A percentile compares a stretch with the other conserved stretches of the same genome.
phyloP scores from a whole-genome alignment of 2,797 vertebrate species.

The Pogoniulus pusillus region DNA sequence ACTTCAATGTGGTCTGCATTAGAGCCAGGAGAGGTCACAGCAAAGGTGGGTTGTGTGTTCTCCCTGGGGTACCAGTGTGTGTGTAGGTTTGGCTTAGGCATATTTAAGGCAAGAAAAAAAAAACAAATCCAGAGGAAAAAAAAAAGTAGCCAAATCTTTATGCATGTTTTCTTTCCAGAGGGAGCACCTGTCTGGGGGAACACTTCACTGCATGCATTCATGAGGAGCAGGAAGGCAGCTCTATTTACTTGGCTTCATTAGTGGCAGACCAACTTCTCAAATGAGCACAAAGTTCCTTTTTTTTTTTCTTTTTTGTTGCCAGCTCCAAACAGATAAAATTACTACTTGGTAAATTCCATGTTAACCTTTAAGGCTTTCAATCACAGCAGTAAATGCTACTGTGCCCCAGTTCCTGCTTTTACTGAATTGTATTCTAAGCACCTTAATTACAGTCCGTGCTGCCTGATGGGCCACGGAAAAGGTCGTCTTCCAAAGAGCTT shows the following conservation, averaged over 20 bases:
- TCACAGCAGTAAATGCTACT: conserved; percentile 48
- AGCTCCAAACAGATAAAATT: conserved; percentile 48
- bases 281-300: not conserved
- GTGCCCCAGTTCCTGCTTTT: conserved; percentile 39
- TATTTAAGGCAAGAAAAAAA: not conserved
- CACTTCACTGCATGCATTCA: not conserved
- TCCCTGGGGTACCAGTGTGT: not conserved
- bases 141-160: not conserved
- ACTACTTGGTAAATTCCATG: conserved; percentile 40
- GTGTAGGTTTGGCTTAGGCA: not conserved
- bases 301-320: not conserved
- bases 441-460: conserved; percentile 49
- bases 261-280: conserved; percentile 10
- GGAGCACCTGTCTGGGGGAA: conserved; percentile 8
- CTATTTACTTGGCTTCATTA: conserved; percentile 42
- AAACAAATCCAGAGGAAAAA: not conserved
- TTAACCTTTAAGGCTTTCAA: conserved; percentile 50
- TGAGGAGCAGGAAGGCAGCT: not conserved
- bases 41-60: not conserved
- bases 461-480: conserved; percentile 40
- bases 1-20: not conserved
- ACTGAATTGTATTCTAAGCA: conserved; percentile 50
- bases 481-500: conserved; percentile 26
- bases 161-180: not conserved
- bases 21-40: not conserved